Base-by-base conservation (phyloP, 2,888 invertebrate genomes). In the Onchidella celtica region DNA sequence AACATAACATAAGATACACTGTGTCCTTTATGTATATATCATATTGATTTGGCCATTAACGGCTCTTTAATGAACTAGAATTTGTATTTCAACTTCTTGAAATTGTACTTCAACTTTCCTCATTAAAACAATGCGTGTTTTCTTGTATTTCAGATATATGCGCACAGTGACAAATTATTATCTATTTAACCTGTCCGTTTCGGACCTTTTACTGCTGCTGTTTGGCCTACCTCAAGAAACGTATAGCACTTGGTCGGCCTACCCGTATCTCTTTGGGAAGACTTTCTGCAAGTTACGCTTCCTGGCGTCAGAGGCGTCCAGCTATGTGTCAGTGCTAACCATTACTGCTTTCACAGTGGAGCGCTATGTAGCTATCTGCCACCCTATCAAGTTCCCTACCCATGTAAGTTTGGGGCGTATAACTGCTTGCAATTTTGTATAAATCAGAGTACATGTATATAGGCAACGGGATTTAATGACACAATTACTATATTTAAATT, bases 301-400 rank as follows among this genome's bases (percentile, higher is more conserved):
- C 9, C 95, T 97, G 72, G 95, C 96, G 0, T 96, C 97, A 0
- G 97, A 97, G 93, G 96, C 96, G n/a, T 95, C 95, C 27, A 94
- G 94, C 0, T 94, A 95, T 88, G 92, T 91, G 4, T 97, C 97
- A 0, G 97, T 97, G 1, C 88, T 94, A 55, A 94, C 94, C 17
- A 97, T 97, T 89, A 97, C 97, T 0, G 97, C 97, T 1, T 97
- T 97, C 93, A 97, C 97, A 0, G 95, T 96, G 59, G 97, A 97
- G 92, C 94, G 97, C 84, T 98, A 97, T 92, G 95, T 97, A 57
- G 97, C 97, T 78, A 97, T 97, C 88, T 97, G 97, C 90, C 96
- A 96, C 90, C 97, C 97, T 0, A 96, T 97, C 0, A 96, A 38
- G 21, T 74, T 70, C 38, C 80, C 80, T 32, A 61, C 96, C 97